Evolutionary conservation across 2,888 invertebrate species (phyloP), one percentile per base, ranked within the genome.

Genomic region (Apotomis turbidana): DNA sequence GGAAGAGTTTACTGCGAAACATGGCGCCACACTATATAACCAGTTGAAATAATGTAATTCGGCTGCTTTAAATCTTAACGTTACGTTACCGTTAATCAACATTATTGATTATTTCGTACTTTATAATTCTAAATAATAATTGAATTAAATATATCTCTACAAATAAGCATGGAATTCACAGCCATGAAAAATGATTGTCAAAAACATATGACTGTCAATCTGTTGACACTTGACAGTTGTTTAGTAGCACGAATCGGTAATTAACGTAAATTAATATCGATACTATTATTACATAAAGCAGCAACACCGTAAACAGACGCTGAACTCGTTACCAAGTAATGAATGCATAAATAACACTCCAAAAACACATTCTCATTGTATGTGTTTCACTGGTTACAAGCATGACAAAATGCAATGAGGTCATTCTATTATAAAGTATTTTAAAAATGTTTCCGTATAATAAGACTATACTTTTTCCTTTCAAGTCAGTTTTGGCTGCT

Each of bases 1-100:
- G 4, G 94, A 94, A 6, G 95, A 94, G 75, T 93, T 93, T n/a
- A 96, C 85, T 5, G 96, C 95, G 86, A 96, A 96, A 87, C 96
- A 96, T 51, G 96, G 96, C 55, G 96, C 91, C 51, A 94, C 87
- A 74, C 88, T 91, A 76, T 94, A 93, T 73, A 96, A 84, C 96
- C 96, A 96, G 74, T 93, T 91, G 62, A 95, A 93, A 77, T 93
- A 91, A 66, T 94, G 94, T 54, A 95, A 84, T 73, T 94, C 91
- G 9, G 84, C 75, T 44, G 89, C 81, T 77, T 89, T 91, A 71
- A 93, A 91, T 70, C 90, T 84, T 70, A 90, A 80, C 3, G 89
- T 85, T 76, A 93, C 78, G 76, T 84, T 87, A 5, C 81, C 79
- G 71, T 86, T 86, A 12, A 85, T 76, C n/a, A 86, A 76, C 88